Evolutionary conservation across 2,888 invertebrate genomes (phyloP).

Genomic region (Cryptocheilus praepositus): DNA sequence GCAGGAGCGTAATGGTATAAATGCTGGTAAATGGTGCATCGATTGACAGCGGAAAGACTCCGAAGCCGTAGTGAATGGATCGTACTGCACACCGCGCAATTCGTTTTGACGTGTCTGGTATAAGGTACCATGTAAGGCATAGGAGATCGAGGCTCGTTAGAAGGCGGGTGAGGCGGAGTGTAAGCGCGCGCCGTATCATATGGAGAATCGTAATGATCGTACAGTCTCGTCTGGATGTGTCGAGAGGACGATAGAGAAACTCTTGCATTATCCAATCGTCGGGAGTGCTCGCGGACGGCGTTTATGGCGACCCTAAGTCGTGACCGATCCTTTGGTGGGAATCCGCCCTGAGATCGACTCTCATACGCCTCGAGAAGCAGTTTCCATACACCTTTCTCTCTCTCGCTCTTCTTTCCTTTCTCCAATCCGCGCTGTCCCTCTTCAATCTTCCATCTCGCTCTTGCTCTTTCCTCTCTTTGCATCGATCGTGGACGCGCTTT

Average conservation of each 20-base stretch:
- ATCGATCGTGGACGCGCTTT: neutral
- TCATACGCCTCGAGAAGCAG: conserved; percentile 67
- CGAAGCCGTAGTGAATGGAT: no score
- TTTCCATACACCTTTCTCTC: conserved; percentile 44
- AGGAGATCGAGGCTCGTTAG: no score
- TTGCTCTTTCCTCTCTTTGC: conserved; percentile 22
- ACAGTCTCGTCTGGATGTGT: conserved; percentile 11
- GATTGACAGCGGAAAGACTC: no score
- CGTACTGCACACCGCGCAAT: no score
- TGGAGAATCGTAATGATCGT: conserved; percentile 3
- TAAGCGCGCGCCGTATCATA: neutral
- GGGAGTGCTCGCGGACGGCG: conserved; percentile 57
- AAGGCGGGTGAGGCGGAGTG: no score
- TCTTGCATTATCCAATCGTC: conserved; percentile 64
- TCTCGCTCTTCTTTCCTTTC: conserved; percentile 20
- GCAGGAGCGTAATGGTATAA: no score
- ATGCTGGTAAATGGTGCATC: no score
- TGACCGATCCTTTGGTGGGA: conserved; percentile 73
- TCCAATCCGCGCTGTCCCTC: conserved; percentile 15
- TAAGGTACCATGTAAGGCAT: no score
- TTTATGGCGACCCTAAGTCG: conserved; percentile 65
- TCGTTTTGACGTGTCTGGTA: no score
- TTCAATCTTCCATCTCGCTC: conserved; percentile 19
- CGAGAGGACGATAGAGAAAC: conserved; percentile 56
- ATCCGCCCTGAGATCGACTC: conserved; percentile 74